A percentile compares a stretch with the other conserved stretches of the same genome.
These are phyloP conservation scores for Colossoma macropomum DNA, from an alignment of 2,113 vertebrate species.

Conservation along the genomic window DNA sequence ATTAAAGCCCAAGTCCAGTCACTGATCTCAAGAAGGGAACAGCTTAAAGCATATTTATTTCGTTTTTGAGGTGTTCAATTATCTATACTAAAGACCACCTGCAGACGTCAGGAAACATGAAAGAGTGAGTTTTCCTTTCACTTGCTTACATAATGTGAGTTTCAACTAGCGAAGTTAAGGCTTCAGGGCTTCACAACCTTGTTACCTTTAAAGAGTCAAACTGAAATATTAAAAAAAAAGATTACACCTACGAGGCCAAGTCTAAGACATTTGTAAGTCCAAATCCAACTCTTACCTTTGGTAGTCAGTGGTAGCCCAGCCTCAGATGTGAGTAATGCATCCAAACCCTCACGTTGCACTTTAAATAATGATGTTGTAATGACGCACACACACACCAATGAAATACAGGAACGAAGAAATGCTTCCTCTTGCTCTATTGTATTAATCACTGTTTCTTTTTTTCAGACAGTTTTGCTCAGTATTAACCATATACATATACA, in stretches of 20 bases:
- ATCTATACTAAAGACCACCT: neutral
- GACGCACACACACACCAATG: neutral
- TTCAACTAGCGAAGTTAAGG: neutral
- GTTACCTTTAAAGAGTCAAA: neutral
- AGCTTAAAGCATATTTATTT: neutral
- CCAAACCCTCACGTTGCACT: neutral
- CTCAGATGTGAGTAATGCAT: neutral
- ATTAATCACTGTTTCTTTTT: neutral
- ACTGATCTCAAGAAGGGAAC: neutral
- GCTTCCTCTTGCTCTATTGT: neutral
- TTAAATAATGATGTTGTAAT: neutral
- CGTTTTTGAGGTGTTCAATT: neutral
- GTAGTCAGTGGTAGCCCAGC: neutral
- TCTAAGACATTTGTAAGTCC: no score
- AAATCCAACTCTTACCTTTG: slow-evolving; percentile 12
- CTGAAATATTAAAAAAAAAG: neutral
- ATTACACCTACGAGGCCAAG: no score
- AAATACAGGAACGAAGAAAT: neutral
- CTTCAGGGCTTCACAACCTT: neutral
- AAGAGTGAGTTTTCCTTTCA: neutral
- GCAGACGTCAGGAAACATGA: neutral
- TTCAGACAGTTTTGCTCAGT: neutral
- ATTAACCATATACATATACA: neutral
- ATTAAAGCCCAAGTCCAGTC: neutral
- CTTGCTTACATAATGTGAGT: neutral